phyloP scores from a whole-genome alignment of 2,888 invertebrate genomes.

The Ichneumoninae sp. region DNA sequence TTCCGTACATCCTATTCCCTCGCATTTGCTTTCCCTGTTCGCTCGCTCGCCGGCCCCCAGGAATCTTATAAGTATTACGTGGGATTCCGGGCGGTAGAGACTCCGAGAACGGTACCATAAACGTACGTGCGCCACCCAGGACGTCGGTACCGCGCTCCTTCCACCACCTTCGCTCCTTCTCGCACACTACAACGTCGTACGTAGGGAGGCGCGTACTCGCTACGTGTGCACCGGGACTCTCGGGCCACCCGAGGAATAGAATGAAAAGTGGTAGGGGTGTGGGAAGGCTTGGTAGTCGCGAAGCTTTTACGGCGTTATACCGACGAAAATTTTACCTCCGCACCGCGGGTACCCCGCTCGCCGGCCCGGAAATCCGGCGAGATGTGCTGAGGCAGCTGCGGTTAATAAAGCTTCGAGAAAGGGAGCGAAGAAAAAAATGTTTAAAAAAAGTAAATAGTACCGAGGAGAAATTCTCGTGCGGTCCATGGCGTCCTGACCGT shows the following conservation, averaged over 20 bases:
- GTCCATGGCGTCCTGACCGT: neutral
- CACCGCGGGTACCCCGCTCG: conserved; percentile 63
- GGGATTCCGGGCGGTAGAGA: conserved; percentile 48
- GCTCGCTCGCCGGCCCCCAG: conserved; percentile 41
- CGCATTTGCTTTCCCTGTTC: conserved; percentile 15
- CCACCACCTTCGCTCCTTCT: conserved; percentile 12
- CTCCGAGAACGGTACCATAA: conserved; percentile 58
- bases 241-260: conserved; percentile 33
- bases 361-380: conserved; percentile 70
- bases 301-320: conserved; percentile 64
- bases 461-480: conserved; percentile 66
- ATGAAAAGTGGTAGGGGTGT: conserved; percentile 14
- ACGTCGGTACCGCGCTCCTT: conserved; percentile 10
- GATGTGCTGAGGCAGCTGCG: conserved; percentile 69
- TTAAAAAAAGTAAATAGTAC: conserved; percentile 57
- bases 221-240: conserved; percentile 51
- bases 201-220: conserved; percentile 34
- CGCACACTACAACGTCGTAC: conserved; percentile 39
- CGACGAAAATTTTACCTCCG: conserved; percentile 66
- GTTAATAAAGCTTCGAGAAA: conserved; percentile 72
- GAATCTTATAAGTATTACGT: conserved; percentile 67
- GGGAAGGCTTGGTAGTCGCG: conserved; percentile 59
- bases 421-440: conserved; percentile 43
- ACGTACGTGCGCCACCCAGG: conserved; percentile 52
- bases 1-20: conserved; percentile 8